Evolutionary conservation across 2,113 vertebrate species (phyloP), one percentile per base, ranked within the genome.

Genomic region (Chauna torquata): DNA sequence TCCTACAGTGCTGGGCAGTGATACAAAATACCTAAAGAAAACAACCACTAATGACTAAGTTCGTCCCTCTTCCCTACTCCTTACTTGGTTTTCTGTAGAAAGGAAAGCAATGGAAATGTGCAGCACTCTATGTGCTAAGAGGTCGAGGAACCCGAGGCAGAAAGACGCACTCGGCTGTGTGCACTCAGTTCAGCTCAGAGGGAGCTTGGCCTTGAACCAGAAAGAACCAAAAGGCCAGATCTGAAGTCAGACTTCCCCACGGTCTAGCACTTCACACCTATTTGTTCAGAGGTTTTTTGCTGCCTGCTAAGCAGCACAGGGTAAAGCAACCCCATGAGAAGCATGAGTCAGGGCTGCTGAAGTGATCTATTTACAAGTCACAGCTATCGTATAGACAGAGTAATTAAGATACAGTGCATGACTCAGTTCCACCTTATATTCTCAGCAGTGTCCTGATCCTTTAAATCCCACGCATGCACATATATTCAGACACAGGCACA

Each of bases 321-420:
- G 66, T 40, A 82, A 92, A 86, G 32, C 55, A 77, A 74, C 58
- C 68, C 58, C 52, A 45, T 25, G 50, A 95, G 90, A 91, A 93
- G 62, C 4, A 1, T 92, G 92, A 96, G 83, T 96, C 94, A 94
- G 45, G 84, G 38, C 81, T 80, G 75, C 84, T 62, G 75, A 85
- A 92, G 81, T 28, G 24, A 91, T 95, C 75, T 89, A 80, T 82
- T 96, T 85, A 80, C 95, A 91, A 84, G 81, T 58, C 91, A 70
- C 47, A 89, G 83, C 44, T 90, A 90, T 44, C 1, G 0, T 58
- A 82, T 0, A 88, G 94, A 80, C 69, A 87, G 76, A 95, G 76
- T 82, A 92, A 94, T 95, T 97, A 96, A 86, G 89, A 90, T 82
- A 95, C 28, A 80, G 55, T 1, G 32, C 27, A 85, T 90, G 94